Evolutionary conservation across 1,140 invertebrate genomes (phyloP), one percentile per base, ranked within the genome.

Genomic region (Nymphalis io): DNA sequence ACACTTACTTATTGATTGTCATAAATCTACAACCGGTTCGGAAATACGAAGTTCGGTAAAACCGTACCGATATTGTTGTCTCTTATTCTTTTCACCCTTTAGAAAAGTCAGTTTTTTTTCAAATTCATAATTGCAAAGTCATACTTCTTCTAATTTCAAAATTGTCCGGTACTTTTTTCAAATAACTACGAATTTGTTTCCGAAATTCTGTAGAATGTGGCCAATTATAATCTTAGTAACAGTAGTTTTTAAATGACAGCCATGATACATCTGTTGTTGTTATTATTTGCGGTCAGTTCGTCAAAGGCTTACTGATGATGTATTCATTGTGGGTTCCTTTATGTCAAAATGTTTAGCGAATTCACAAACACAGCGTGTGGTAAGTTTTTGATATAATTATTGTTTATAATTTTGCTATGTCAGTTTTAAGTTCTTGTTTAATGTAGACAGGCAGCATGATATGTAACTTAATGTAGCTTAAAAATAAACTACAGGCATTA

Each of bases 261-360:
- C 61, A 57, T 65, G 57, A 23, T 38, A 40, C 58, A 21, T 62
- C 42, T 57, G n/a, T 53, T 48, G 46, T 10, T 20, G 33, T 57
- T 65, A 21, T 33, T 44, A 46, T 46, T 42, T 60, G 68, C 57
- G 62, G 44, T 65, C 58, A 55, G 27, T 60, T 74, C 63, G 62
- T 73, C 53, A 76, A 81, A 77, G 63, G 74, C 53, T 69, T 78
- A 74, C 77, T 74, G 71, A 79, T 74, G 69, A 79, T 68, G 70
- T 74, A 73, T 78, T 73, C 62, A 74, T 67, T 51, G 65, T 60
- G 21, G 55, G 46, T 18, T 57, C 53, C 68, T 78, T 83, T 79
- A 63, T 83, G 78, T 78, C 78, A 78, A 76, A 83, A 83, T 80
- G 78, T 85, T 83, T 81, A 75, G 20, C 73, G 58, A 75, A 78